Evolutionary conservation across 92 coral and sea anemone genomes (phyloP).

Genomic region (Pocillopora meandrina): DNA sequence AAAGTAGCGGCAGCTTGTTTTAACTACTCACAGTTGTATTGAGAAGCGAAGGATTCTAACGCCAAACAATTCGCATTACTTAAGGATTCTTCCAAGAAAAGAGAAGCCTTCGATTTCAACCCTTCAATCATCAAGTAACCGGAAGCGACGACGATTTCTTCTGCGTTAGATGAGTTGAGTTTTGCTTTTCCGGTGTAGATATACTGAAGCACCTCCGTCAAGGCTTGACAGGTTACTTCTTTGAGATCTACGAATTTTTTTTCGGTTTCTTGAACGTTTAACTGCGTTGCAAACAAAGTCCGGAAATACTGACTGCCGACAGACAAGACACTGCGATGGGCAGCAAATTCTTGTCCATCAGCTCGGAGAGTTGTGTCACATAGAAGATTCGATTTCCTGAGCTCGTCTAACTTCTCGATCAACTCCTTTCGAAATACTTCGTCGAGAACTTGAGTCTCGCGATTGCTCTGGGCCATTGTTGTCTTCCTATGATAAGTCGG

Average conservation of each 20-base stretch:
- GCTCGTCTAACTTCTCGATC: constrained; percentile 18
- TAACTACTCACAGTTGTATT: constrained; percentile 34
- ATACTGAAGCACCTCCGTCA: constrained; percentile 39
- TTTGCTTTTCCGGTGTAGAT: constrained; percentile 47
- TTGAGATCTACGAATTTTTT: constrained; percentile 17
- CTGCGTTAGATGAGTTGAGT: constrained; percentile 27
- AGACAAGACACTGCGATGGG: constrained; percentile 40
- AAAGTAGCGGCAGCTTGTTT: constrained; percentile 14
- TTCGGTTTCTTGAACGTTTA: constrained; percentile 37
- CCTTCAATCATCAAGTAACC: constrained; percentile 16
- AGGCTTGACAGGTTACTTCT: constrained; percentile 23
- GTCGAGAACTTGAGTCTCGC: neutral
- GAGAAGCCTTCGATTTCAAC: constrained; percentile 34
- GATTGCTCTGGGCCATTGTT: neutral
- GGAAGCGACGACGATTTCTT: constrained; percentile 20
- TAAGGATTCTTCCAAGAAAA: constrained; percentile 22
- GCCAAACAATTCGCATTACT: constrained; percentile 26
- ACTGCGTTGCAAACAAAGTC: constrained; percentile 33
- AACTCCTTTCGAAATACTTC: neutral
- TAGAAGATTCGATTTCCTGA: constrained; percentile 1
- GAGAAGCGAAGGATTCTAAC: constrained; percentile 35
- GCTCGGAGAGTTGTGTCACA: constrained; percentile 27
- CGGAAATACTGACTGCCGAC: constrained; percentile 38
- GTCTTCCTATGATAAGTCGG: neutral
- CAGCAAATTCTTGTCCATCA: constrained; percentile 1